Evolutionary conservation across 2,888 invertebrate genomes (phyloP), one percentile per base, ranked within the genome.

Genomic region (Tenthredo mesomela): DNA sequence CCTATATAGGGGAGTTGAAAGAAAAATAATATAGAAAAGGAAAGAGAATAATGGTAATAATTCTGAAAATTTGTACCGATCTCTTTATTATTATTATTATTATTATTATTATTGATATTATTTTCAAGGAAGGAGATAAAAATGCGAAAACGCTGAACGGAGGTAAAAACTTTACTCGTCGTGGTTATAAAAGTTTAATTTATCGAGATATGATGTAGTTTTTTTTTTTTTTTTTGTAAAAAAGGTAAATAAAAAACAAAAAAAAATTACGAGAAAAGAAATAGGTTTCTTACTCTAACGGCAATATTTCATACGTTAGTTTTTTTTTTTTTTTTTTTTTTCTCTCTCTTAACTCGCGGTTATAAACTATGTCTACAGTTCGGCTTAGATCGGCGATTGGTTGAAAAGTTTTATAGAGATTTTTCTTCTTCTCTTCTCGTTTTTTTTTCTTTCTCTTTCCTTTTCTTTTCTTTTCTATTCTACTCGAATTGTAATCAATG

Each of bases 381-480:
- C 71, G 67, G 10, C 71, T 18, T 21, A 15, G 15, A 29, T 33
- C 50, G 43, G n/a, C 33, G 40, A 58, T 29, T 70, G 80, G 37
- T 54, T 82, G 33, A 29, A 86, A 87, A 86, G 84, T 82, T 83
- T 86, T 80, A 70, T 73, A 70, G 40, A n/a, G 2, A 18, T 70
- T 70, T 25, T 58, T 70, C 25, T 21, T 43, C 82, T 4, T 4
- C 33, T 25, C n/a, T 21, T 71, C 18, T 9, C 29, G 9, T 29
- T 54, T 54, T 78, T 33, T 37, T 61, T 61, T 33, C 40, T 61
- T n/a, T 29, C 25, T 10, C 37, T 37, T 15, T 71, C 18, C 29
- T 18, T 29, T 54, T n/a, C 43, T 75, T 29, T 67, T 37, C 33
- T 67, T 21, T 15, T 73, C 25, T 21, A 25, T 33, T 21, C 15